Base-by-base conservation (phyloP, 2,888 invertebrate species). In the Andrena minutula region DNA sequence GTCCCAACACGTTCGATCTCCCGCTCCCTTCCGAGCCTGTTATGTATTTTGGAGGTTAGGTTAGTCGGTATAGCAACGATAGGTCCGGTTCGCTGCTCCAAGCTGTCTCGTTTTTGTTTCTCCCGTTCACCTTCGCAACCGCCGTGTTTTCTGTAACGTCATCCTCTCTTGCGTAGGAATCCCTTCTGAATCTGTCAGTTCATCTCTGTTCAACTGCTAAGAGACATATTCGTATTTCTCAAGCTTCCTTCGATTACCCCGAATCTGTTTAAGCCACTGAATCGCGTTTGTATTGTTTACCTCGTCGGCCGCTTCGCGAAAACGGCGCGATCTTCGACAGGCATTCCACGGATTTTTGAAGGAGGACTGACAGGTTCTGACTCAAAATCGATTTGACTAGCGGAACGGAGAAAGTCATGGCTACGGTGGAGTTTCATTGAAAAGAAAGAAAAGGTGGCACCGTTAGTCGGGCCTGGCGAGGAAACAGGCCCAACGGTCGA, bases 1-100 rank as follows among this genome's bases (percentile, higher is more conserved):
- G 51, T 60, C 51, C 41, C 64, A 66, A 68, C 78, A 76, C 56
- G 58, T 61, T 2, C 63, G 47, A 47, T 65, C 35, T 61, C 28
- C 60, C 47, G 68, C 20, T 75, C 51, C 32, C 47, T 20, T 5
- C 64, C 53, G n/a, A 53, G n/a, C 58, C 49, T 60, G 65, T 78
- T 85, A 83, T 84, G 82, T 85, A 76, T 82, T 87, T 86, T 80
- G 60, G 75, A 86, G 76, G 70, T 79, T 76, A 82, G 66, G 75
- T 79, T 80, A 79, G 81, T 76, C 68, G 56, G 41, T 65, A 49
- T 51, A 6, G 56, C 41, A 65, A 53, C 32, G 56, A 65, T 75
- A 77, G 72, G 64, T 79, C 58, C 75, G 73, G 72, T 79, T 78
- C 75, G 35, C 49, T 49, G 53, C 32, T 71, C 70, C 28, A 20